A percentile compares a stretch with the other conserved stretches of the same genome.
These are phyloP conservation scores for Cetoscarus ocellatus DNA, from an alignment of 2,797 vertebrate species.

Conservation along the genomic window DNA sequence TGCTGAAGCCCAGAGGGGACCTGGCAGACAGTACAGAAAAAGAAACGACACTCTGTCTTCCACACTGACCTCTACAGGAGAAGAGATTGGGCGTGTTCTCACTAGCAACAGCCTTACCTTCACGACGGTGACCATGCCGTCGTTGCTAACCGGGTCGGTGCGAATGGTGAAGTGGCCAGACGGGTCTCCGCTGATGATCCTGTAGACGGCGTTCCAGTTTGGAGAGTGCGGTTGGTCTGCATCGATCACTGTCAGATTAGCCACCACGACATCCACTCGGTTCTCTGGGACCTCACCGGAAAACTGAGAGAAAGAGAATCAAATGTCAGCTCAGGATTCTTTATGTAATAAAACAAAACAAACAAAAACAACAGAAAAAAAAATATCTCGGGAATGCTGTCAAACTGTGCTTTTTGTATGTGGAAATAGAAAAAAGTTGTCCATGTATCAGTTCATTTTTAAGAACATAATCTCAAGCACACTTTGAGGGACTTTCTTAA, in stretches of 20 bases:
- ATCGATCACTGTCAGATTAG: conserved; percentile 93
- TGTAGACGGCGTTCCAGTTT: conserved; percentile 95
- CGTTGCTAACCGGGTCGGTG: conserved; percentile 92
- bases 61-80: neutral
- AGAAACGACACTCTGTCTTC: conserved; percentile 19
- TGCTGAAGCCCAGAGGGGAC: conserved; percentile 35
- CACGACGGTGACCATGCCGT: conserved; percentile 93
- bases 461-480: too few species aligned
- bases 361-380: too few species aligned
- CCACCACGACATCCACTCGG: conserved; percentile 89
- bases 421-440: too few species aligned
- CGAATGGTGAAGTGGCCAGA: conserved; percentile 91
- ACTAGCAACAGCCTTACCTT: conserved; percentile 84
- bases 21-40: conserved; percentile 15
- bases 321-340: conserved; percentile 21
- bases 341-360: neutral
- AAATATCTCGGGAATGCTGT: too few species aligned
- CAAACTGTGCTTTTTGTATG: too few species aligned
- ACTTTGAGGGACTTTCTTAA: too few species aligned
- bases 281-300: conserved; percentile 94
- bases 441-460: too few species aligned
- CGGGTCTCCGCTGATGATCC: conserved; percentile 94
- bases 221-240: conserved; percentile 93
- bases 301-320: conserved; percentile 79
- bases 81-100: neutral